A percentile compares a stretch with the other conserved stretches of the same genome.
Evolutionary conservation across 2,888 invertebrate species (phyloP).

Genomic region (Melangyna quadrimaculata): DNA sequence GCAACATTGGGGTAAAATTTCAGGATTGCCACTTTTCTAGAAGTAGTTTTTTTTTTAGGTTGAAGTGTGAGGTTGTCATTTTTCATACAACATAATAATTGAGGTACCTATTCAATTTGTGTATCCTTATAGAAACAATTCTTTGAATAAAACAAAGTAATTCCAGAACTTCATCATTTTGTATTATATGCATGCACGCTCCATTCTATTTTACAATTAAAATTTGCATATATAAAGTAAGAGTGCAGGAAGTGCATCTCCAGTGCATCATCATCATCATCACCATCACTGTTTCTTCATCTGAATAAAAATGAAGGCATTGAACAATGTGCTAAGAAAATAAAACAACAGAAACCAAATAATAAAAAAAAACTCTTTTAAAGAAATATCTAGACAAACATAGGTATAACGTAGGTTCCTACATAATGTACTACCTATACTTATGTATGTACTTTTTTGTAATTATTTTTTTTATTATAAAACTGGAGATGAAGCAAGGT

Average conservation of each 20-base stretch:
- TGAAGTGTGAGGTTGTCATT: no score
- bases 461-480: slow-evolving; percentile 17
- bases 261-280: slow-evolving; percentile 5
- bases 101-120: no score
- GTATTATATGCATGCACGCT: background rate
- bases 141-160: background rate
- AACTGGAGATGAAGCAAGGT: slow-evolving; percentile 7
- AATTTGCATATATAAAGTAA: slow-evolving; percentile 61
- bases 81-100: no score
- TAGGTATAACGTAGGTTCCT: no score
- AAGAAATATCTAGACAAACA: background rate
- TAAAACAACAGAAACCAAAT: slow-evolving; percentile 36
- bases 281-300: background rate
- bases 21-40: no score
- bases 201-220: slow-evolving; percentile 41
- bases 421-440: background rate
- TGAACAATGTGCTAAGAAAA: slow-evolving; percentile 21
- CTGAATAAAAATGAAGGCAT: slow-evolving; percentile 20
- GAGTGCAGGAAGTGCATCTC: slow-evolving; percentile 59
- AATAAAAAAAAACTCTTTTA: slow-evolving; percentile 26
- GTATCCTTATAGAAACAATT: no score
- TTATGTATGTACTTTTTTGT: background rate
- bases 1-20: no score
- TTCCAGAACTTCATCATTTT: background rate
- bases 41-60: no score